Base-by-base conservation (phyloP, 37 sponge, comb jelly and placozoan genomes). In the Hexactinellida sp. region DNA sequence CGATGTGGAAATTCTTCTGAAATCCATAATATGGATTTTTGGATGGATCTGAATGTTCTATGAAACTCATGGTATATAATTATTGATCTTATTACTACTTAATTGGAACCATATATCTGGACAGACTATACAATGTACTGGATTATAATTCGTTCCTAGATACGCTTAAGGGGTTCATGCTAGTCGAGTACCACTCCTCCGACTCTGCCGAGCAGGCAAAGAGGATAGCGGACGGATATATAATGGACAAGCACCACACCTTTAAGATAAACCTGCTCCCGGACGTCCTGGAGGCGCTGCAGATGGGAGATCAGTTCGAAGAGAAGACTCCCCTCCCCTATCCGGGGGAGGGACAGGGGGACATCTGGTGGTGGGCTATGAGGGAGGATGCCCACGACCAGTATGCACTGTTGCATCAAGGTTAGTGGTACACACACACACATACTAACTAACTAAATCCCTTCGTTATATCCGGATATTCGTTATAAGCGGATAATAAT, bases 161-260 rank as follows among this genome's bases (percentile, higher is more conserved):
- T 23, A 63, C 13, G 76, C 30, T 63, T 7, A 63, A 63, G 76
- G 76, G 76, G 34, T 63, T 25, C 76, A n/a, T 63, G 82, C 88
- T 90, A 30, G 84, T 90, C 10, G 91, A 89, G 55, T 90, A 86
- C 76, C 37, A 37, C 36, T 93, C 83, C 7, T 83, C 82, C 13
- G 91, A 94, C 38, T 87, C 93, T 87, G 94, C 99, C 1, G 90
- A 82, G 0, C 85, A 86, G 38, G 99, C 99, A 0, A 92, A 94
- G 55, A 91, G 89, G 39, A 88, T 95, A n/a, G 92, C 92, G 5
- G 92, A 99, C 88, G 99, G 99, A 0, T 96, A 99, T 90, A 54
- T 85, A 32, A 89, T 99, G 83, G 99, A 99, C 88, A 95, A 94
- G 87, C 35, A 90, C 1, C 96, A 99, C 88, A 85, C 93, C 54